phyloP scores from a whole-genome alignment of 2,113 vertebrate genomes.

The Lampris megalopsis region DNA sequence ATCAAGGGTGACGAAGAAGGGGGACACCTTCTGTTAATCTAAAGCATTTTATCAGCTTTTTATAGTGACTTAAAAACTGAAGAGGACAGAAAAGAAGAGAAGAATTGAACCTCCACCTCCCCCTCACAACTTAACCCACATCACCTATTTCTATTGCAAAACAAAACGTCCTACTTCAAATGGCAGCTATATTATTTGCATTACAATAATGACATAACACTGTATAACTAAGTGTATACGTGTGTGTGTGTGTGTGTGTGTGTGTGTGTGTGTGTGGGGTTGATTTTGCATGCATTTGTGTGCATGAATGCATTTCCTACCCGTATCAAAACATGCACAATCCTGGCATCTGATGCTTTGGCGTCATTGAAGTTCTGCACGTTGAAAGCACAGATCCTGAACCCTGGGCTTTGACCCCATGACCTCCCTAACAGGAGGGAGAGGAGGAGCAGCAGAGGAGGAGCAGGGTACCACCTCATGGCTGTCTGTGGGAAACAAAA shows the following conservation, averaged over 20 bases:
- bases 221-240: no score
- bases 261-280: not conserved
- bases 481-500: slow-evolving; percentile 32
- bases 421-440: not conserved
- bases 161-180: no score
- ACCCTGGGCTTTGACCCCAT: not conserved
- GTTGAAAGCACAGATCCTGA: slow-evolving; percentile 73
- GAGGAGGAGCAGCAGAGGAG: not conserved
- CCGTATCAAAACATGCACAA: slow-evolving; percentile 55
- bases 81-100: no score
- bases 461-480: slow-evolving; percentile 52
- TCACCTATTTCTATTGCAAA: no score
- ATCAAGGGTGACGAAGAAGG: no score
- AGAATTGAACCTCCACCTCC: no score
- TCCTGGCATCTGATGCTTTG: slow-evolving; percentile 15
- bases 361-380: not conserved
- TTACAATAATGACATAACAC: no score
- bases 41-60: no score
- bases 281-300: not conserved
- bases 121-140: no score
- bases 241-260: not conserved
- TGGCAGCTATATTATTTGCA: no score
- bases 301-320: slow-evolving; percentile 34
- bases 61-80: no score
- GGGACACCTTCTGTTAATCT: no score